Base-by-base conservation (phyloP, 1,140 invertebrate genomes). In the Asbolus verrucosus region DNA sequence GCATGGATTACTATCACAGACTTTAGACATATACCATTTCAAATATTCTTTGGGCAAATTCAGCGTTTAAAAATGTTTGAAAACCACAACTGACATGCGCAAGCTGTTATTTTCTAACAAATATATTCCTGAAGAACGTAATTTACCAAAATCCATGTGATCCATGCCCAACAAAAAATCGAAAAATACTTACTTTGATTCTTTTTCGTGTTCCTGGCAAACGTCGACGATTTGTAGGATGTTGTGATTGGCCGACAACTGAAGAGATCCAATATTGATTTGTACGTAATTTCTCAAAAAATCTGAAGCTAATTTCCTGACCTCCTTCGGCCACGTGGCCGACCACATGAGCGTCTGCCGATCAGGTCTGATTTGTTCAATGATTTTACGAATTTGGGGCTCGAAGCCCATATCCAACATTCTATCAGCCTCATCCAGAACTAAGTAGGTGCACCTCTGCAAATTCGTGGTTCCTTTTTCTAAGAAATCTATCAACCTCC, bases 331-430 rank as follows among this genome's bases (percentile, higher is more conserved):
- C 97, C 97, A 99, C 2, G 97, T 98, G 2, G 97, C 97, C 68
- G 94, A 97, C 95, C 96, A 99, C 97, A 99, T 98, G 16, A 98
- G 86, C 2, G 94, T 95, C 82, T 98, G 97, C 72, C 96, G 87
- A 79, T 98, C 95, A 63, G 95, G 95, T 71, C 96, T 85, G 80
- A 98, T 97, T 83, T 98, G 95, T 78, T 94, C 92, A 71, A 99
- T 89, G 78, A 99, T 98, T 83, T 98, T 98, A 50, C 96, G 87
- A 73, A 99, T 99, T 83, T 99, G 97, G n/a, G 97, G 97, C 82
- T 99, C 97, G 84, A 99, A 99, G 76, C 97, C 97, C 97, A 99
- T 99, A 83, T 99, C 97, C 77, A 99, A 87, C 97, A 99, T 99
- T 67, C 98, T 87, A 84, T 99, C 98, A 76, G 98, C 98, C 84